Evolutionary conservation across 2,113 vertebrate species (phyloP).

Genomic region (Asarcornis scutulata): DNA sequence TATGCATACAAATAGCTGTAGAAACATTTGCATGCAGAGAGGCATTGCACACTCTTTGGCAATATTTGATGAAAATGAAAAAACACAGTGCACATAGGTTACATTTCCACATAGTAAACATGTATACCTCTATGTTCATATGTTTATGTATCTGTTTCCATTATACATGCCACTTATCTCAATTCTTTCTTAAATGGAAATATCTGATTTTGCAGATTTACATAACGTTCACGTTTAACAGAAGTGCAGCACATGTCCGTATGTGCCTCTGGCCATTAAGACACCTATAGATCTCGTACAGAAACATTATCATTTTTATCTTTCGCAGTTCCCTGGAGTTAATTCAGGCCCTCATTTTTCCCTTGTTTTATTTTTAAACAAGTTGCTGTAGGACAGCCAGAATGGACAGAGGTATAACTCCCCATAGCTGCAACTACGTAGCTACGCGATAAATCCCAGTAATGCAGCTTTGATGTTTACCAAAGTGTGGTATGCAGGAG

Average conservation of each 20-base stretch:
- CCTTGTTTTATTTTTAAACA: background rate
- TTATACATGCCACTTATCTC: background rate
- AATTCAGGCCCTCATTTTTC: background rate
- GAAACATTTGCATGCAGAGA: background rate
- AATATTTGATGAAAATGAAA: background rate
- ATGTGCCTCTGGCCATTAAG: background rate
- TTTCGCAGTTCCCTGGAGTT: background rate
- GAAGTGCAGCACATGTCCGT: background rate
- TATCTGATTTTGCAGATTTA: background rate
- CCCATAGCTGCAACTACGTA: background rate
- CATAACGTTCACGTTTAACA: background rate
- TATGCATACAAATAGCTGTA: background rate
- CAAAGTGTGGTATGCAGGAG: background rate
- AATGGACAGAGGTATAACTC: background rate
- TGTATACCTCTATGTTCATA: background rate
- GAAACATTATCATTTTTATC: constrained; percentile 1
- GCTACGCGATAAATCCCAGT: background rate
- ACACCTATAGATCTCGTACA: background rate
- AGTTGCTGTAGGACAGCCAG: background rate
- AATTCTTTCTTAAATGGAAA: background rate
- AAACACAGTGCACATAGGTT: background rate
- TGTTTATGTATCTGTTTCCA: background rate
- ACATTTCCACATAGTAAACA: background rate
- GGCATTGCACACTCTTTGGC: background rate
- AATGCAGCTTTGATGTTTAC: background rate